phyloP scores from a whole-genome alignment of 2,113 vertebrate genomes.

The Orthonyx spaldingii region DNA sequence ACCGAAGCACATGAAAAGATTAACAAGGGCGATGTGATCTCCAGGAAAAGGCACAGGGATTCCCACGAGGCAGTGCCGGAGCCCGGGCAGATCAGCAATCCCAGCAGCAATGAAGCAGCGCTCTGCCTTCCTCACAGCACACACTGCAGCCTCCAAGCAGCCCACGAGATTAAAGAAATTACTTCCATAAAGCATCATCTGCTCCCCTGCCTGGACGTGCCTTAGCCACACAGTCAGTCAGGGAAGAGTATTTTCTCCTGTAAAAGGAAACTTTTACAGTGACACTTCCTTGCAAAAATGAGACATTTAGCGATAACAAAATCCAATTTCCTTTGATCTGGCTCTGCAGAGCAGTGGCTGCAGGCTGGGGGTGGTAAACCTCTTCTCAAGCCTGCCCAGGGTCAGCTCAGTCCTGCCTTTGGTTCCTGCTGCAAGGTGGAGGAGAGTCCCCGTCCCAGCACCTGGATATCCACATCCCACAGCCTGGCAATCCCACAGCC shows the following conservation, averaged over 20 bases:
- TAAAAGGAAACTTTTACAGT: not conserved
- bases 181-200: not conserved
- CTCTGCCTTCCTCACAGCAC: not conserved
- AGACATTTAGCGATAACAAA: not conserved
- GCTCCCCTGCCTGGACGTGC: not conserved
- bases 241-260: not conserved
- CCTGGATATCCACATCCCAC: fast-evolving
- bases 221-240: not conserved
- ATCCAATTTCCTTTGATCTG: not conserved
- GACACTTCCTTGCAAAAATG: not conserved
- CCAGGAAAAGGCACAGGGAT: not conserved
- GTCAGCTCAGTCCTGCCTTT: not conserved
- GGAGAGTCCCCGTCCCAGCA: not conserved
- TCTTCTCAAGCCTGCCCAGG: not conserved
- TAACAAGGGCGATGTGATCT: not conserved
- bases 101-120: not conserved
- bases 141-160: not conserved
- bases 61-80: not conserved
- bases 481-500: not conserved
- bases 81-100: not conserved
- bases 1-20: not conserved
- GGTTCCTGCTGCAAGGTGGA: not conserved
- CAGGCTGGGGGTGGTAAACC: not conserved
- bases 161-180: conserved; percentile 5
- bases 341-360: not conserved